phyloP scores from a whole-genome alignment of 2,888 invertebrate genomes.

The Athalia rosae region DNA sequence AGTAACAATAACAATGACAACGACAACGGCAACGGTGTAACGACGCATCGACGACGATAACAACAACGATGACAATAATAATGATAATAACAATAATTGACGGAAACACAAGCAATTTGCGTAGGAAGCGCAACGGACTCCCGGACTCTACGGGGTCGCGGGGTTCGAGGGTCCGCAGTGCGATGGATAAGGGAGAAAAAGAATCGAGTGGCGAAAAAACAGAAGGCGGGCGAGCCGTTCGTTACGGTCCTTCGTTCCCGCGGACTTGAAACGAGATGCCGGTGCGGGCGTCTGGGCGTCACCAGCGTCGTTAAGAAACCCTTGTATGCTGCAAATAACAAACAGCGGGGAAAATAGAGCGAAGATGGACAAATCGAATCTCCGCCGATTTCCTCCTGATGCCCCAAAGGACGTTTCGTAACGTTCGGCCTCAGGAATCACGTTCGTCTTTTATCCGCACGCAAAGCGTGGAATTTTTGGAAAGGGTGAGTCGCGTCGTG shows the following conservation, averaged over 20 bases:
- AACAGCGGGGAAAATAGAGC: constrained; percentile 59
- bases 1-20: too few relatives aligned
- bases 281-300: constrained; percentile 61
- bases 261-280: constrained; percentile 69
- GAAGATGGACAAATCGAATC: constrained; percentile 61
- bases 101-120: too few relatives aligned
- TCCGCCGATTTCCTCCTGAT: constrained; percentile 19
- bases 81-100: too few relatives aligned
- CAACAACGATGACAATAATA: too few relatives aligned
- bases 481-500: too few relatives aligned
- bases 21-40: too few relatives aligned
- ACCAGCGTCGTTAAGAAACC: constrained; percentile 52
- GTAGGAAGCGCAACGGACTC: too few relatives aligned
- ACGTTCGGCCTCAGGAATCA: too few relatives aligned
- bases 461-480: too few relatives aligned
- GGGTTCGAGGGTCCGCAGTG: neutral
- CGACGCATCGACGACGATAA: too few relatives aligned
- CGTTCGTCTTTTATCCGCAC: too few relatives aligned
- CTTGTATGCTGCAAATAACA: constrained; percentile 68
- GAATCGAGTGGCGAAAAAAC: constrained; percentile 11
- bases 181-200: neutral
- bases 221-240: constrained; percentile 9
- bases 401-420: neutral
- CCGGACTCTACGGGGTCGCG: neutral
- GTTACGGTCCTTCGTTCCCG: constrained; percentile 46